Evolutionary conservation across 2,797 vertebrate species (phyloP).

Genomic region (Ceryle rudis): DNA sequence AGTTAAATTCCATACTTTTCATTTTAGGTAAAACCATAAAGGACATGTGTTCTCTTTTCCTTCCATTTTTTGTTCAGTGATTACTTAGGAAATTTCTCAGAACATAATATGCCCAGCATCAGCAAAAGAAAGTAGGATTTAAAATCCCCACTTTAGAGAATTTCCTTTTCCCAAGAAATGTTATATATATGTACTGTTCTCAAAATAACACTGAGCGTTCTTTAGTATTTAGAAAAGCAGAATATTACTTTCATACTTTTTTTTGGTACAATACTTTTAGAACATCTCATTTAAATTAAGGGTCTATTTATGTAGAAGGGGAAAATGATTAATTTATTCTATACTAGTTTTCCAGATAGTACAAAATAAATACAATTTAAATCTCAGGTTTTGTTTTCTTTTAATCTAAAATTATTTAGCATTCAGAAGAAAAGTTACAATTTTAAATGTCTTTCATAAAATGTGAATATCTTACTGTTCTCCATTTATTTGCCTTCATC

Average conservation of each 20-base stretch:
- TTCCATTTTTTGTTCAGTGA: slow-evolving; percentile 49
- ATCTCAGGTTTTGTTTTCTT: background rate
- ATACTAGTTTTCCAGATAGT: background rate
- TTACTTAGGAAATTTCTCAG: slow-evolving; percentile 18
- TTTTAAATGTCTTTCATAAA: background rate
- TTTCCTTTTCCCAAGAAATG: background rate
- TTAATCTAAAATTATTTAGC: background rate
- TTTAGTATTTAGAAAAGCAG: slow-evolving; percentile 15
- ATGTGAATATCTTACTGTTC: background rate
- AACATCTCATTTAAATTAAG: slow-evolving; percentile 3
- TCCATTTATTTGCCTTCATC: background rate
- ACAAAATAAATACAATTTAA: background rate
- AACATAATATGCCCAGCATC: background rate
- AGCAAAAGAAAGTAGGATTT: slow-evolving; percentile 19
- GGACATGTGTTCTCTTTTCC: background rate
- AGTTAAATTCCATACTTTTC: slow-evolving; percentile 22
- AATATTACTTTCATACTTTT: background rate
- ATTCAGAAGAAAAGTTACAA: background rate
- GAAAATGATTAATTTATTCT: background rate
- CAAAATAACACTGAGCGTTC: background rate
- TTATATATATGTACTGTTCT: slow-evolving; percentile 4
- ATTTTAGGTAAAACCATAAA: slow-evolving; percentile 3
- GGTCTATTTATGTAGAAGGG: background rate
- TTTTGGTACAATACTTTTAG: background rate
- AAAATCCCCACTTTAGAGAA: background rate